A percentile compares a stretch with the other conserved stretches of the same genome.
Conservation (phyloP, 1,140 invertebrate genomes). For the Conus ventricosus region DNA sequence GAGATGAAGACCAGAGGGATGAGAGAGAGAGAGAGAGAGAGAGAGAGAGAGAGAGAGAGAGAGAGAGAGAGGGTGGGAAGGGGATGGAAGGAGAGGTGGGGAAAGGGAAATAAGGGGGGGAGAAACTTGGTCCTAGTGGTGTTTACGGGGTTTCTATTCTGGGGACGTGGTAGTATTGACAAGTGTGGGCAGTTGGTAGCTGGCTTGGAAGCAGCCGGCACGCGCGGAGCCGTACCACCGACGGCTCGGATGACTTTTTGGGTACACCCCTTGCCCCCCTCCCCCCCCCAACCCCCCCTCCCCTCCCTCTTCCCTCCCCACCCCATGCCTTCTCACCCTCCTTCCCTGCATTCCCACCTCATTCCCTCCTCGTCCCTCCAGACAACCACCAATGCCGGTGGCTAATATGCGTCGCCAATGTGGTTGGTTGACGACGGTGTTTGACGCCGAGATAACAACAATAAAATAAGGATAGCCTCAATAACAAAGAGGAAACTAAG, state of each 20-base stretch:
- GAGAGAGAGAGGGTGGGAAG: not conserved
- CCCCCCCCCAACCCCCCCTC: not conserved
- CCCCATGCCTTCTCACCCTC: not conserved
- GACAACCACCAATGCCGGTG: too few relatives aligned
- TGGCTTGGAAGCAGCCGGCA: not conserved
- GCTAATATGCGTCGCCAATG: too few relatives aligned
- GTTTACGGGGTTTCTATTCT: not conserved
- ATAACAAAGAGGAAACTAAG: not conserved
- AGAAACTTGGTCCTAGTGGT: not conserved
- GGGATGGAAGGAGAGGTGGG: not conserved
- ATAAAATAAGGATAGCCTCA: too few relatives aligned
- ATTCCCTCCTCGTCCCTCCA: not conserved
- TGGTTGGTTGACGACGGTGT: too few relatives aligned
- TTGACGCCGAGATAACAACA: too few relatives aligned
- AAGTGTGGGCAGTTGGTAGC: constrained; percentile 2
- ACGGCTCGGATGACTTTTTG: too few relatives aligned
- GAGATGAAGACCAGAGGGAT: not conserved
- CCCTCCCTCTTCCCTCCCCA: not conserved
- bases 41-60: not conserved
- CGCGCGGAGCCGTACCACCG: not conserved
- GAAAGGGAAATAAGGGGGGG: not conserved
- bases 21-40: not conserved
- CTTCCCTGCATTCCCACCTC: not conserved
- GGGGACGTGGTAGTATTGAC: not conserved
- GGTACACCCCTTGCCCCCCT: too few relatives aligned